These are phyloP conservation scores for Lasioglossum malachurum DNA, from an alignment of 2,888 invertebrate genomes.

Conservation along the genomic window DNA sequence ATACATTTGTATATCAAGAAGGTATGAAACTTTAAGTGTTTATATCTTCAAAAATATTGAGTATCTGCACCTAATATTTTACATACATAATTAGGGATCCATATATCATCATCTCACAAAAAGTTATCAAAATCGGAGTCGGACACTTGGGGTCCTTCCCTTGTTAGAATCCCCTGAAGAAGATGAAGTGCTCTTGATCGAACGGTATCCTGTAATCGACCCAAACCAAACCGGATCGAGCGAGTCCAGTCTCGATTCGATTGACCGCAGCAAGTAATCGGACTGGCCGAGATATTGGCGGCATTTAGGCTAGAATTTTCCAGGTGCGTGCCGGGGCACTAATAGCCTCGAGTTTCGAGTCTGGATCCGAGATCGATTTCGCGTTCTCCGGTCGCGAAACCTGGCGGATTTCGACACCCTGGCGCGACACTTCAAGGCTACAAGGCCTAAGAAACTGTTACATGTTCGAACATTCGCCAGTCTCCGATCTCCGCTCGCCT, in stretches of 20 bases:
- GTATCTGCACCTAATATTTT: too few species aligned
- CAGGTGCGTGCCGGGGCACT: background rate
- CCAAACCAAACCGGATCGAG: background rate
- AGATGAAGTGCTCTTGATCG: background rate
- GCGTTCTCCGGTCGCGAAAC: conserved; percentile 27
- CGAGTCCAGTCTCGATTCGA: background rate
- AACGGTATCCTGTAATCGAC: background rate
- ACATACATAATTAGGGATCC: too few species aligned
- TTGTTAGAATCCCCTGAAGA: background rate
- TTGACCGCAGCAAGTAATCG: background rate
- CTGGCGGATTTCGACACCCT: conserved; percentile 43
- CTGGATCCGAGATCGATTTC: conserved; percentile 10
- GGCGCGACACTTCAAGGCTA: conserved; percentile 53
- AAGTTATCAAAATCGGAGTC: too few species aligned
- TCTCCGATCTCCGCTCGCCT: conserved; percentile 28
- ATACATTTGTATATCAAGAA: too few species aligned
- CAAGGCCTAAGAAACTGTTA: conserved; percentile 31
- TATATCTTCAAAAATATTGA: too few species aligned
- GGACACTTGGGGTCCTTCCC: too few species aligned
- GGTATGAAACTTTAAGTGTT: too few species aligned
- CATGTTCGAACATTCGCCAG: conserved; percentile 17
- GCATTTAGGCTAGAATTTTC: background rate
- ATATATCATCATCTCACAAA: too few species aligned
- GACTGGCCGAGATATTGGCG: background rate
- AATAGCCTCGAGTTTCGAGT: background rate